Evolutionary conservation across 1,140 invertebrate genomes (phyloP).

Genomic region (Bombus sylvicola): DNA sequence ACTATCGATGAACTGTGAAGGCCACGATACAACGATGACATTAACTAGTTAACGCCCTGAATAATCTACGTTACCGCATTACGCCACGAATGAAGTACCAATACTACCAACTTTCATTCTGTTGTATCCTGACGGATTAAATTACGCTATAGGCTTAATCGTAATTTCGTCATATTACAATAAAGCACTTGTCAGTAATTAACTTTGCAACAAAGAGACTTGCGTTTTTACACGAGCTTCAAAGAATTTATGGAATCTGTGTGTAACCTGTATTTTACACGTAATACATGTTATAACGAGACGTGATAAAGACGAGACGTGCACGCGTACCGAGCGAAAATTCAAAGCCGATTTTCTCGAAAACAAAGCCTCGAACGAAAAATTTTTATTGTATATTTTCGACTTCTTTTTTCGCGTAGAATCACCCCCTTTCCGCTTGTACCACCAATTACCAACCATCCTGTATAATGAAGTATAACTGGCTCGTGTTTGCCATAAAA

Average conservation of each 20-base stretch:
- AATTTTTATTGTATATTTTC: too few relatives aligned
- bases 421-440: too few relatives aligned
- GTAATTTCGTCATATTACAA: not conserved
- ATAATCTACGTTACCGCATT: not conserved
- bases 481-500: too few relatives aligned
- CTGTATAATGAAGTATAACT: too few relatives aligned
- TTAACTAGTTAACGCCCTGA: constrained; percentile 28
- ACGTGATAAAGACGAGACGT: too few relatives aligned
- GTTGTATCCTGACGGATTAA: not conserved
- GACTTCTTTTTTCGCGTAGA: too few relatives aligned
- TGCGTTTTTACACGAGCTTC: not conserved
- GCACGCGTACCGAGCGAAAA: too few relatives aligned
- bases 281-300: too few relatives aligned
- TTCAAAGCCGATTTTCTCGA: too few relatives aligned
- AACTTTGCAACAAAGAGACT: not conserved
- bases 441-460: too few relatives aligned
- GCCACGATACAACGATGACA: constrained; percentile 1
- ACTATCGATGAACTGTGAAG: constrained; percentile 14
- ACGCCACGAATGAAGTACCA: not conserved
- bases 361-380: too few relatives aligned
- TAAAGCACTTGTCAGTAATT: not conserved
- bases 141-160: not conserved
- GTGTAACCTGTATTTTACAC: too few relatives aligned
- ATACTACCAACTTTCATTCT: not conserved
- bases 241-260: not conserved